phyloP scores from a whole-genome alignment of 2,888 invertebrate genomes.

The Cryptophagus acutangulus region DNA sequence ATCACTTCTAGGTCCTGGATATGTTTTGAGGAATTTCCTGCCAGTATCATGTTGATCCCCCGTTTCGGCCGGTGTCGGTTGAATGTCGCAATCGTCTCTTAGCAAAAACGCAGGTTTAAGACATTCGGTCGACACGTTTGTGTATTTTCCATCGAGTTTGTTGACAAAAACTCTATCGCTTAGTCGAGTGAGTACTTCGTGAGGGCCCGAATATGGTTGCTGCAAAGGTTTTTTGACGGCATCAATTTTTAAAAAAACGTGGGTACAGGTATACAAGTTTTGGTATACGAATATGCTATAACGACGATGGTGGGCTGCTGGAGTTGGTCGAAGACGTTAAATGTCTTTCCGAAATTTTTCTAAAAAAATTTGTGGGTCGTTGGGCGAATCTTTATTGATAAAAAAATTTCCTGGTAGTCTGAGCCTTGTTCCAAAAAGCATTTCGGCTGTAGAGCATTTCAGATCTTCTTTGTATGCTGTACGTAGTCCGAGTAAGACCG shows the following conservation, averaged over 20 bases:
- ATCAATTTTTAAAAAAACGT: constrained; percentile 29
- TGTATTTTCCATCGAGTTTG: constrained; percentile 12
- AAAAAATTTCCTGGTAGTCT: constrained; percentile 31
- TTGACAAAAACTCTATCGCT: constrained; percentile 17
- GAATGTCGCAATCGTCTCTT: too few relatives aligned
- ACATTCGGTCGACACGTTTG: constrained; percentile 21
- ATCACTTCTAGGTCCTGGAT: too few relatives aligned
- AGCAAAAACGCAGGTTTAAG: constrained; percentile 27
- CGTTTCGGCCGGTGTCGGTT: too few relatives aligned
- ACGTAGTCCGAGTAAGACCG: constrained; percentile 9
- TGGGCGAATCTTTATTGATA: neutral
- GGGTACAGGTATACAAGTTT: constrained; percentile 16
- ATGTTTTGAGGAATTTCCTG: too few relatives aligned
- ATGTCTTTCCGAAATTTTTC: constrained; percentile 9
- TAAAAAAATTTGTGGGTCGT: neutral
- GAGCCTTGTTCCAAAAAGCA: constrained; percentile 34
- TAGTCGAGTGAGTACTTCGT: constrained; percentile 16
- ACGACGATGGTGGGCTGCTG: constrained; percentile 9
- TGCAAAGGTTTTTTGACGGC: constrained; percentile 23
- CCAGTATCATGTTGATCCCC: too few relatives aligned
- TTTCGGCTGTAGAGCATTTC: constrained; percentile 24
- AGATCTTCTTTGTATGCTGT: constrained; percentile 5
- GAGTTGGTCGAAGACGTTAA: constrained; percentile 9
- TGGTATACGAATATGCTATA: constrained; percentile 14
- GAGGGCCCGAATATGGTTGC: constrained; percentile 26